Conservation (phyloP, 1,140 invertebrate genomes). For the Scaptomyza graminum region DNA sequence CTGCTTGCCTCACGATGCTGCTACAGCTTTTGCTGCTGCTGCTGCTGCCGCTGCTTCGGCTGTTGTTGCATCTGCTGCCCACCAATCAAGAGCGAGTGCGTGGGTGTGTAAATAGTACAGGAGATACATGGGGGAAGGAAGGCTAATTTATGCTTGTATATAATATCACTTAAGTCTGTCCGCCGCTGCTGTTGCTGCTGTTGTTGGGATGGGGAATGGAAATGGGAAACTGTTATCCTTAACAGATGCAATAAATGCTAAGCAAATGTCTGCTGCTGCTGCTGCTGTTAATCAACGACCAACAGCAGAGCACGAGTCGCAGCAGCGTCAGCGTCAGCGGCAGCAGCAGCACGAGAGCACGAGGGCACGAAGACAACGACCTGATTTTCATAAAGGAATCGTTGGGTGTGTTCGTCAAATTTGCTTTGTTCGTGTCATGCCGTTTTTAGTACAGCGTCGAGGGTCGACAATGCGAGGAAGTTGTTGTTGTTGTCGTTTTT, state of each 20-base stretch:
- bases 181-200: constrained; percentile 7
- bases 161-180: constrained; percentile 49
- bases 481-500: constrained; percentile 8
- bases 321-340: not conserved
- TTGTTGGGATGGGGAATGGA: constrained; percentile 37
- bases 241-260: constrained; percentile 27
- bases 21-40: constrained; percentile 11
- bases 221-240: constrained; percentile 38
- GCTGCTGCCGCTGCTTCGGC: constrained; percentile 70
- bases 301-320: constrained; percentile 8
- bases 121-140: constrained; percentile 4
- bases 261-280: constrained; percentile 5
- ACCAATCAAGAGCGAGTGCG: constrained; percentile 62
- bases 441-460: constrained; percentile 36
- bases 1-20: constrained; percentile 10
- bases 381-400: constrained; percentile 38
- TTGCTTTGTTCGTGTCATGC: constrained; percentile 19
- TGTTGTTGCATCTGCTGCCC: constrained; percentile 65
- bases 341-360: constrained; percentile 16
- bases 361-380: constrained; percentile 52
- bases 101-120: constrained; percentile 23
- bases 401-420: not conserved
- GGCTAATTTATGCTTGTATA: constrained; percentile 56
- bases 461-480: constrained; percentile 41
- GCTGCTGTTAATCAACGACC: not conserved